Percentiles rank a stretch among this genome's conserved stretches.
Evolutionary conservation across 2,113 vertebrate species (phyloP).

Genomic region (Macheiramphus alcinus): DNA sequence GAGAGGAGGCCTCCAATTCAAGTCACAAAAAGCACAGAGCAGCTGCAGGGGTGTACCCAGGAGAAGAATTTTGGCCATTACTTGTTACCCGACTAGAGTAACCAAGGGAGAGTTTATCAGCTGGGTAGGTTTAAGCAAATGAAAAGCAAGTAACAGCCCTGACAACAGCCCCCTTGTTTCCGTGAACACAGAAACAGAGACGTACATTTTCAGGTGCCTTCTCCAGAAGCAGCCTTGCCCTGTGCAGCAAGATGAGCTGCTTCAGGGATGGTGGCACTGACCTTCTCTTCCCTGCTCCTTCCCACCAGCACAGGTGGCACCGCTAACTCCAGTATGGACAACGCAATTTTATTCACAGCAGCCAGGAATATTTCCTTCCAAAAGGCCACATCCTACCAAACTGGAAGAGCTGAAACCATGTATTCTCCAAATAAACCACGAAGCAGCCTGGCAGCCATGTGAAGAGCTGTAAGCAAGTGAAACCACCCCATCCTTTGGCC

Average conservation of each 20-base stretch:
- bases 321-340: background rate
- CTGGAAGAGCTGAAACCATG: background rate
- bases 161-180: background rate
- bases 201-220: background rate
- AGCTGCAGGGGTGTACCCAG: fast-evolving
- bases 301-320: background rate
- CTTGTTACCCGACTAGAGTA: background rate
- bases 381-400: background rate
- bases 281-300: background rate
- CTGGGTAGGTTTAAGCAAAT: background rate
- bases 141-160: background rate
- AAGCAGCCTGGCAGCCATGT: background rate
- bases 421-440: background rate
- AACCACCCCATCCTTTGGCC: background rate
- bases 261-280: background rate
- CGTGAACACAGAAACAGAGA: background rate
- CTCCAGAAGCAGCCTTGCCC: background rate
- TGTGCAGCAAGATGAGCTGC: fast-evolving
- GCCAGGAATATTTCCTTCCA: background rate
- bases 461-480: background rate
- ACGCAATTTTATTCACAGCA: background rate
- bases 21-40: background rate
- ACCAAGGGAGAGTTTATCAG: background rate
- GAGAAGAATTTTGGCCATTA: background rate
- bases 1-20: background rate